Conservation (phyloP, 53 echinoderm and acorn worm genomes). For the Mesocentrotus franciscanus region DNA sequence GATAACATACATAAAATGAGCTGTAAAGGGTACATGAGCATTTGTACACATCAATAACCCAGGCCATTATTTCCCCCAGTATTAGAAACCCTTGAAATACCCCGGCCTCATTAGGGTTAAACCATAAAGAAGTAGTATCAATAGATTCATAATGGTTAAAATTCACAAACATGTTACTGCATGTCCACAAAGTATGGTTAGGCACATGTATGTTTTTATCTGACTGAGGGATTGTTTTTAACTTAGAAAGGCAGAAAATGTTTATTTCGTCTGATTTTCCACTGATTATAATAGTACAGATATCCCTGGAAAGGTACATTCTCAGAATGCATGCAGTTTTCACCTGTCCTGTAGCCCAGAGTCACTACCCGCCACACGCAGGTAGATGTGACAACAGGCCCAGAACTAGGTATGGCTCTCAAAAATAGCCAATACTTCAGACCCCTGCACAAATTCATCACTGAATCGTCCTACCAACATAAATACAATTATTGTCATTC, state of each 20-base stretch:
- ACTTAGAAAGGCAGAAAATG: no score
- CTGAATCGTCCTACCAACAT: background rate
- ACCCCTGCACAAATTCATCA: conserved; percentile 83
- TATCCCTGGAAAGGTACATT: background rate
- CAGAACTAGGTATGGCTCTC: conserved; percentile 58
- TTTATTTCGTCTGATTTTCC: background rate
- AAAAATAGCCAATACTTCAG: conserved; percentile 70
- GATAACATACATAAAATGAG: no score
- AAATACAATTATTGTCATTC: no score
- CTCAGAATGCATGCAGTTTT: conserved; percentile 61
- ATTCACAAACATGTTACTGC: background rate
- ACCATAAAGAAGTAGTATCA: background rate
- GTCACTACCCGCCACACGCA: conserved; percentile 51
- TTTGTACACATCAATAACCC: no score
- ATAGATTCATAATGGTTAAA: background rate
- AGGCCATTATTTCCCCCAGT: no score
- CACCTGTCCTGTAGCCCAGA: conserved; percentile 8
- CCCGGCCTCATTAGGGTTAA: no score
- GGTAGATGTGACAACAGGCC: background rate
- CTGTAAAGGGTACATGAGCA: no score
- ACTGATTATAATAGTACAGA: background rate
- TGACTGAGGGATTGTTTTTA: no score
- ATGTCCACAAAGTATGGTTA: background rate
- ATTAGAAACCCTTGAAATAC: no score
- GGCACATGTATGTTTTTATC: background rate